phyloP scores from a whole-genome alignment of 92 coral and sea anemone species.

The Nematostella vectensis region DNA sequence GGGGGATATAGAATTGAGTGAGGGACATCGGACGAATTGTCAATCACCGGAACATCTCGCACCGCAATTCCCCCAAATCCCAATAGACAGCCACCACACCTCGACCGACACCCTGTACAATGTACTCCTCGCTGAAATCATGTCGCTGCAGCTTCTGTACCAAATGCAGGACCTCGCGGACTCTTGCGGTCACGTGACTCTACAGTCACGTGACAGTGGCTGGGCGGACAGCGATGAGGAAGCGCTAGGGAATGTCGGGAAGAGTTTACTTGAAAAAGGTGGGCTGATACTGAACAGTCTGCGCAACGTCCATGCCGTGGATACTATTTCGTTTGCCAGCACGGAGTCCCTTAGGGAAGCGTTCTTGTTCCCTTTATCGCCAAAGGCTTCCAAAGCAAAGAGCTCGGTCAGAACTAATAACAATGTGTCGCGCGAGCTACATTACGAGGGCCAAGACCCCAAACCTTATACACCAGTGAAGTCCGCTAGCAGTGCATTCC shows the following conservation, averaged over 20 bases:
- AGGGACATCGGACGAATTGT: constrained; percentile 18
- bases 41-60: constrained; percentile 29
- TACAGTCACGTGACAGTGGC: constrained; percentile 78
- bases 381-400: constrained; percentile 28
- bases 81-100: constrained; percentile 35
- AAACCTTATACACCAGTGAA: too few species aligned
- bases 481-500: too few species aligned
- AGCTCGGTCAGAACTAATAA: constrained; percentile 13
- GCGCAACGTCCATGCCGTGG: constrained; percentile 56
- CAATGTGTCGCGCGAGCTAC: constrained; percentile 3
- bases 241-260: constrained; percentile 58
- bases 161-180: constrained; percentile 86
- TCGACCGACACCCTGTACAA: constrained; percentile 68
- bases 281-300: constrained; percentile 66
- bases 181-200: constrained; percentile 49
- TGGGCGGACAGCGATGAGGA: constrained; percentile 83
- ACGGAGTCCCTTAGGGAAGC: constrained; percentile 72
- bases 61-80: constrained; percentile 28
- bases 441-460: constrained; percentile 2
- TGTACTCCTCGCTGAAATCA: constrained; percentile 77
- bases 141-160: constrained; percentile 79
- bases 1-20: constrained; percentile 27
- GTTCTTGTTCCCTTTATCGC: constrained; percentile 43
- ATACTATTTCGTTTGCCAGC: constrained; percentile 37
- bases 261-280: constrained; percentile 70